Evolutionary conservation across 2,113 vertebrate genomes (phyloP).

Genomic region (Seriola aureovittata): DNA sequence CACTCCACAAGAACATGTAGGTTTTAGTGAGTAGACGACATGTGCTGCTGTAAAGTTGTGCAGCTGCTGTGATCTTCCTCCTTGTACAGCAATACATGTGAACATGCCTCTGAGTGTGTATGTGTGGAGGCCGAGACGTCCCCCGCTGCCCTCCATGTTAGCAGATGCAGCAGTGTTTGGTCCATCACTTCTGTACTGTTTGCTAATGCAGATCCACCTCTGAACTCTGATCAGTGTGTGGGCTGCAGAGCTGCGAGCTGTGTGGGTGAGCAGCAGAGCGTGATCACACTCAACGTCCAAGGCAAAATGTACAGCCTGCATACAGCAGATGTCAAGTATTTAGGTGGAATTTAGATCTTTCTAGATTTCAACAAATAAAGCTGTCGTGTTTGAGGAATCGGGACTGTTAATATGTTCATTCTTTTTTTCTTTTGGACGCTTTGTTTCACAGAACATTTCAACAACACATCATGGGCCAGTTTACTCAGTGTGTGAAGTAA

Average conservation of each 20-base stretch:
- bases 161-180: slow-evolving; percentile 9
- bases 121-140: slow-evolving; percentile 18
- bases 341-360: neutral
- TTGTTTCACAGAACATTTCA: no score
- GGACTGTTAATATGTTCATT: no score
- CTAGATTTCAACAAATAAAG: neutral
- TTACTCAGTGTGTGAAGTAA: no score
- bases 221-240: slow-evolving; percentile 49
- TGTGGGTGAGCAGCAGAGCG: slow-evolving; percentile 45
- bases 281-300: slow-evolving; percentile 5
- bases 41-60: neutral
- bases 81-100: neutral
- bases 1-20: neutral
- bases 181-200: slow-evolving; percentile 17
- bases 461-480: no score
- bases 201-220: slow-evolving; percentile 50
- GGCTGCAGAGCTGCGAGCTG: slow-evolving; percentile 43
- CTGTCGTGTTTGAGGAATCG: neutral
- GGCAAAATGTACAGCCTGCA: slow-evolving; percentile 5
- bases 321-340: neutral
- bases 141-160: slow-evolving; percentile 25
- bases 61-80: neutral
- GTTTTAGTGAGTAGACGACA: neutral
- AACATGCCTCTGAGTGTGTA: neutral
- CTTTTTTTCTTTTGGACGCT: no score